Percentiles rank a stretch among this genome's conserved stretches.
These are phyloP conservation scores for Boloria selene DNA, from an alignment of 2,888 invertebrate species.

Conservation along the genomic window DNA sequence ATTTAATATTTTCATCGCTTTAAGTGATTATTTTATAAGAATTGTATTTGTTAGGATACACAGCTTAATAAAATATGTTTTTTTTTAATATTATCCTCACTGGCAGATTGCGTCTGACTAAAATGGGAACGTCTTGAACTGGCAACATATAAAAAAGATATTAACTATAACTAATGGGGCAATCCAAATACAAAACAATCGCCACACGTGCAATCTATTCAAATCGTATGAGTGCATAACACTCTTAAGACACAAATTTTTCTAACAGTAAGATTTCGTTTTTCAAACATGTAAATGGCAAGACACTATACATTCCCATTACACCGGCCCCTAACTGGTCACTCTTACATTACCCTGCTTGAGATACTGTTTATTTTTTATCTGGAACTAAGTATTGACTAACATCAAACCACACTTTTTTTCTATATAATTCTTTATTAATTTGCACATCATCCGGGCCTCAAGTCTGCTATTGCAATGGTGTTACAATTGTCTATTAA, in stretches of 20 bases:
- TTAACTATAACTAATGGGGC: constrained; percentile 32
- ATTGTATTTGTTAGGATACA: constrained; percentile 39
- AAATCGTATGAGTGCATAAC: constrained; percentile 19
- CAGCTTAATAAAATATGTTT: constrained; percentile 38
- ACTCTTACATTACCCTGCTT: constrained; percentile 55
- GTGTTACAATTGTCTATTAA: too few relatives aligned
- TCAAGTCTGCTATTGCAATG: too few relatives aligned
- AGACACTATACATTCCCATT: constrained; percentile 33
- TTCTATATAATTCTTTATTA: too few relatives aligned
- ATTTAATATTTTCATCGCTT: constrained; percentile 30
- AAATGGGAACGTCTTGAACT: constrained; percentile 32
- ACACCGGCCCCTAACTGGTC: constrained; percentile 47
- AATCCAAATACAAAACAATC: constrained; percentile 24
- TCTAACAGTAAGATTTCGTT: constrained; percentile 17
- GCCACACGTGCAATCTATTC: constrained; percentile 28
- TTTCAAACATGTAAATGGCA: constrained; percentile 30
- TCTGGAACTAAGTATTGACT: constrained; percentile 29
- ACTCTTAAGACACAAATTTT: constrained; percentile 21
- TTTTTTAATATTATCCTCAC: constrained; percentile 37
- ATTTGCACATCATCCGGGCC: too few relatives aligned
- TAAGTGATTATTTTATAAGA: constrained; percentile 23
- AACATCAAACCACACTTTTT: constrained; percentile 18
- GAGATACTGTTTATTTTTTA: constrained; percentile 48
- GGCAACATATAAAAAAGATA: constrained; percentile 30
- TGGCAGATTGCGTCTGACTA: constrained; percentile 33